A percentile compares a stretch with the other conserved stretches of the same genome.
Conservation (phyloP, 1,140 invertebrate genomes). For the Pogonomyrmex barbatus region DNA sequence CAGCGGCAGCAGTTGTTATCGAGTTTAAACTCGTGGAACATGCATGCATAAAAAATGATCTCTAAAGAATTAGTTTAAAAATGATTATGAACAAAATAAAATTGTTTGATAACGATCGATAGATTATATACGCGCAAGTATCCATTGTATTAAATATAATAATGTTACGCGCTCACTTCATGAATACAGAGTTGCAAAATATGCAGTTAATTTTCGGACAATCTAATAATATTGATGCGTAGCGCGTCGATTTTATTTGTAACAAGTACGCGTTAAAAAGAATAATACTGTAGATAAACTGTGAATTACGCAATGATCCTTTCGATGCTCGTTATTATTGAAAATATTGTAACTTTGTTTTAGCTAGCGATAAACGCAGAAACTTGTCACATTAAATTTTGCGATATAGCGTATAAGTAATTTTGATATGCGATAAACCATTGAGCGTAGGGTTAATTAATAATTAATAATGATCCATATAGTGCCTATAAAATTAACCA, state of each 20-base stretch:
- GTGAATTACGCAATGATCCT: not conserved
- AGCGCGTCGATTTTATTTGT: not conserved
- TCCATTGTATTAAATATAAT: not conserved
- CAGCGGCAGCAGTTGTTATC: not conserved
- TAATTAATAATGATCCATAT: constrained; percentile 22
- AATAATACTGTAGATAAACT: constrained; percentile 5
- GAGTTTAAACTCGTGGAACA: not conserved
- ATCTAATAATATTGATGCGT: constrained; percentile 19
- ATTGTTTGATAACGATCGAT: not conserved
- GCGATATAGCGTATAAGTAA: constrained; percentile 17
- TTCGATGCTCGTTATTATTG: not conserved
- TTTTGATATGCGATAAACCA: constrained; percentile 3
- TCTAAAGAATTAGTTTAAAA: constrained; percentile 3
- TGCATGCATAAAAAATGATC: constrained; percentile 1
- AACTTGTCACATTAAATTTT: constrained; percentile 36
- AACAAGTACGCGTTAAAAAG: not conserved
- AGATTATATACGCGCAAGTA: not conserved
- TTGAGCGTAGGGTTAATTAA: constrained; percentile 23
- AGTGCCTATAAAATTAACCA: not conserved
- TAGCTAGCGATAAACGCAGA: not conserved
- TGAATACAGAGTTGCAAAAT: constrained; percentile 9
- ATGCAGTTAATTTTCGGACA: constrained; percentile 3
- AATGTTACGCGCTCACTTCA: not conserved
- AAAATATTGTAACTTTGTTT: constrained; percentile 12
- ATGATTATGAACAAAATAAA: not conserved